Base-by-base conservation (phyloP, 2,797 vertebrate genomes). In the Sebastes alutus region DNA sequence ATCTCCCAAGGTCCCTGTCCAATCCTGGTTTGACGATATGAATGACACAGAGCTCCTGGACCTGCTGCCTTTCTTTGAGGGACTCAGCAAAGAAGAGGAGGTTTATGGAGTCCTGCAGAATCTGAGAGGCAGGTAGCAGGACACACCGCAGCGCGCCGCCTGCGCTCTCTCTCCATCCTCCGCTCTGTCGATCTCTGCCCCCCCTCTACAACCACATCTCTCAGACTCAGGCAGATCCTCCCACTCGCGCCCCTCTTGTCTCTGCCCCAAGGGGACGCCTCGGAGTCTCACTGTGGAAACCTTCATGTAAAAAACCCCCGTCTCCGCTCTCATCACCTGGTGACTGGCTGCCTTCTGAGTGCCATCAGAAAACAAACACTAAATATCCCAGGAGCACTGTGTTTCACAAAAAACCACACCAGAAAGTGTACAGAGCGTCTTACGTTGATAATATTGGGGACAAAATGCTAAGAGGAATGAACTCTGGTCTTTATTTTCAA, bases 21-120 rank as follows among this genome's bases (percentile, higher is more conserved):
- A 98, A 93, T 99, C 99, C 79, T 99, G 99, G 99, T 99, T 99
- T 80, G 98, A 99, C 42, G 99, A 99, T 92, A 97, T 99, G 97
- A 96, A 96, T 30, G 99, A 99, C 95, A 99, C 97, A 0, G 99
- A 99, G 94, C 97, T 99, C 91, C 95, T 99, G 95, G 99, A 99
- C 91, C 97, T 99, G 93, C 93, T 96, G 90, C 98, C 98, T 88
- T 98, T 99, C 97, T 99, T 99, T 82, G 98, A 99, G 96, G 97
- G 97, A 95, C 96, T 99, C 92, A 96, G 96, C 93, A 96, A 94
- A 93, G 98, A 99, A 85, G 97, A 99, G 13, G 97, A 98, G 80
- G 97, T 99, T 90, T 99, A 99, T 75, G 96, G 96, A 74, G 96
- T 97, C 93, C 96, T 99, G 87, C 97, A 98, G 92, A 96, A 98